Percentiles rank a stretch among this genome's conserved stretches.
These are phyloP conservation scores for Lucilia sericata DNA, from an alignment of 1,140 invertebrate genomes.

Conservation along the genomic window DNA sequence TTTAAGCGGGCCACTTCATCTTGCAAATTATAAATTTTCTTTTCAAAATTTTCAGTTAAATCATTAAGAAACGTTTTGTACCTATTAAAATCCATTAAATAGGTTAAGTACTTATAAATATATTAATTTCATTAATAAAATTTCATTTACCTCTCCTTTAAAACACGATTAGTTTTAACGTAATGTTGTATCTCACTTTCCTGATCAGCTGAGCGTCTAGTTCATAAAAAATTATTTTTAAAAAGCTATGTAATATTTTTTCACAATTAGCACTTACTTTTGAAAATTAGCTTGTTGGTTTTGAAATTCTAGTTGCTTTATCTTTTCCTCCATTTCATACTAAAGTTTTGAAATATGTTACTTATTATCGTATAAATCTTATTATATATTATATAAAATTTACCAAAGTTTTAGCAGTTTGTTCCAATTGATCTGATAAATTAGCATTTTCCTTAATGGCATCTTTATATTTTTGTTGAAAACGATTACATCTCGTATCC, in stretches of 20 bases:
- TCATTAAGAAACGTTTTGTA: conserved; percentile 54
- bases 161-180: conserved; percentile 48
- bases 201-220: conserved; percentile 48
- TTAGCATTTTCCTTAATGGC: conserved; percentile 50
- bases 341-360: conserved; percentile 46
- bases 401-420: conserved; percentile 49
- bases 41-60: conserved; percentile 56
- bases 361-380: neutral
- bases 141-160: conserved; percentile 50
- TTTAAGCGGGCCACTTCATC: conserved; percentile 53
- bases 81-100: conserved; percentile 35
- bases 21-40: conserved; percentile 49
- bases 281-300: neutral
- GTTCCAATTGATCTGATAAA: conserved; percentile 53
- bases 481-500: conserved; percentile 52
- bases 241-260: conserved; percentile 3
- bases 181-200: conserved; percentile 53
- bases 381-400: neutral
- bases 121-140: no score
- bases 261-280: neutral
- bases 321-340: conserved; percentile 47
- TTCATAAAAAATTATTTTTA: neutral
- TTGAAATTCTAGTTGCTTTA: conserved; percentile 48
- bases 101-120: no score
- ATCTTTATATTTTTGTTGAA: conserved; percentile 56